Conservation (phyloP, 2,797 vertebrate species). For the Scolopax bukidnonensis region DNA sequence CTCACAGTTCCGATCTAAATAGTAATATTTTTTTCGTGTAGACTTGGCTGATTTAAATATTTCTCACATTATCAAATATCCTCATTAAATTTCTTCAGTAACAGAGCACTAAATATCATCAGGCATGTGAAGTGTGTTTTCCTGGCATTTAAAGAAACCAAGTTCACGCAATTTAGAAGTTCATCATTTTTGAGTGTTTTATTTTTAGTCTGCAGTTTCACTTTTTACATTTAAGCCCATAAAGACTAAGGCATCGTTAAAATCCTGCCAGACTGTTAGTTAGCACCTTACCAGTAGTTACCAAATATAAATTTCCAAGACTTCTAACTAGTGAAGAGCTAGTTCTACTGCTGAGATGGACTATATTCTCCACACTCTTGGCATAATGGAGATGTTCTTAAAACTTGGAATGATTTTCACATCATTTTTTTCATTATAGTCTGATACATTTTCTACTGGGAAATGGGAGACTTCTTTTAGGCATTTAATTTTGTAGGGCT, state of each 20-base stretch:
- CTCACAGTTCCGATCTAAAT: not conserved
- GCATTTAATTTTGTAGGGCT: not conserved
- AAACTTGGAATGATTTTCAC: not conserved
- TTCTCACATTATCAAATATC: slow-evolving; percentile 37
- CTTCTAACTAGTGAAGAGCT: not conserved
- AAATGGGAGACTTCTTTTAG: not conserved
- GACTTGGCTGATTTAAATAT: not conserved
- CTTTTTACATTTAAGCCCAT: slow-evolving; percentile 4
- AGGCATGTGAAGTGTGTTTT: not conserved
- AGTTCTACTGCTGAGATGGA: not conserved
- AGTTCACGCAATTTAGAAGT: not conserved
- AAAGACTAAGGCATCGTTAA: not conserved
- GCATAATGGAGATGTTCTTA: not conserved
- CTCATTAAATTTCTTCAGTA: not conserved
- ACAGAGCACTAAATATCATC: not conserved
- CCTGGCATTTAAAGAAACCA: not conserved
- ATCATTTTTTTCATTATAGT: not conserved
- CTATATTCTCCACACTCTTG: not conserved
- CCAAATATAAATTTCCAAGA: slow-evolving; percentile 27
- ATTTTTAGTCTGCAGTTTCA: not conserved
- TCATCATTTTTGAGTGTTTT: not conserved
- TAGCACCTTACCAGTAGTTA: slow-evolving; percentile 18
- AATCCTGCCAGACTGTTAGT: slow-evolving; percentile 9
- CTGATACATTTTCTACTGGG: not conserved
- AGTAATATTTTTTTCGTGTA: not conserved